These are phyloP conservation scores for Ochotona curzoniae DNA, from an alignment of 2,113 vertebrate genomes.

Conservation along the genomic window DNA sequence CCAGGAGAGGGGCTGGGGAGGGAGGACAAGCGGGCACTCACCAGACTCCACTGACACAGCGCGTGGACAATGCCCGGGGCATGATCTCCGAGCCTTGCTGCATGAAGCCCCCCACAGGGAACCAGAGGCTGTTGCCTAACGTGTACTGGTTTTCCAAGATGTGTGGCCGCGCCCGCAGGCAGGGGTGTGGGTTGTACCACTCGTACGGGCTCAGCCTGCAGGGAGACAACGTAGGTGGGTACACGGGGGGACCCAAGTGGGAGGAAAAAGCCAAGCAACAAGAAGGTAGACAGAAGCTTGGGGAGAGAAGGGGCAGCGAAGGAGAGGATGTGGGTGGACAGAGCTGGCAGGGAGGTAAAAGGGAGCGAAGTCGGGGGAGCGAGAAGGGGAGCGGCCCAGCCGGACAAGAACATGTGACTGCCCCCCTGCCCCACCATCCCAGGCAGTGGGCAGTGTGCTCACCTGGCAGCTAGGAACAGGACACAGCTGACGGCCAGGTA, in stretches of 20 bases:
- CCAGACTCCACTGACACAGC: conserved; percentile 97
- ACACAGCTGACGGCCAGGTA: conserved; percentile 96
- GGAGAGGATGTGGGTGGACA: neutral
- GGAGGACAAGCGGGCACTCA: conserved; percentile 79
- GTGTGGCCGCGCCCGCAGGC: conserved; percentile 89
- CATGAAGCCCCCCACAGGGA: conserved; percentile 96
- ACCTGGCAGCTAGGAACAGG: conserved; percentile 95
- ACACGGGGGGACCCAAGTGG: neutral
- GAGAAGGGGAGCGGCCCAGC: neutral
- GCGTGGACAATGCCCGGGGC: conserved; percentile 94
- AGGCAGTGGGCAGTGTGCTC: conserved; percentile 58
- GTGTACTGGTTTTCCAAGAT: conserved; percentile 97
- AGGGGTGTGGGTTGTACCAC: conserved; percentile 96
- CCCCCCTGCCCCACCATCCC: neutral
- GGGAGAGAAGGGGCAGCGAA: no score
- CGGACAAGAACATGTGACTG: neutral
- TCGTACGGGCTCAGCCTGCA: conserved; percentile 94
- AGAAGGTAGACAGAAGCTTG: neutral
- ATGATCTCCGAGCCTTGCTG: conserved; percentile 96
- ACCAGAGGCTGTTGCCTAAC: conserved; percentile 96
- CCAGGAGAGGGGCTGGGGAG: neutral
- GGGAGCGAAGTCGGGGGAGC: neutral
- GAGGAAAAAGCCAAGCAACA: neutral
- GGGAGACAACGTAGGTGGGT: neutral
- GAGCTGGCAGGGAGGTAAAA: neutral